Evolutionary conservation across 2,888 invertebrate genomes (phyloP).

Genomic region (Drosophila borborema): DNA sequence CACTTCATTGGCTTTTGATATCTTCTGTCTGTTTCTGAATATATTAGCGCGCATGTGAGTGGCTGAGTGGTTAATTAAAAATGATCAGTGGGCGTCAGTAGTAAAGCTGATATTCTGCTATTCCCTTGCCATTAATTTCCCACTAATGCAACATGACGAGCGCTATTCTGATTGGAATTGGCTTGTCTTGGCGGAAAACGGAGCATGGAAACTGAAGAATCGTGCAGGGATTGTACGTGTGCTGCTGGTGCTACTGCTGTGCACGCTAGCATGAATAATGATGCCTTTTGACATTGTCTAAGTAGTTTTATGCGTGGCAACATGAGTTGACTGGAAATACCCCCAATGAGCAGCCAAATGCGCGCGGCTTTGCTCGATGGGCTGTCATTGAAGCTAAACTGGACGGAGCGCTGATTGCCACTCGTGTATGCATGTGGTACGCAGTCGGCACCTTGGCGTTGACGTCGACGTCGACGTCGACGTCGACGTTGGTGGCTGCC

Average conservation of each 20-base stretch:
- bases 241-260: slow-evolving; percentile 11
- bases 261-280: slow-evolving; percentile 71
- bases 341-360: slow-evolving; percentile 47
- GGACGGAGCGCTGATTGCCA: slow-evolving; percentile 44
- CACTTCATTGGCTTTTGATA: slow-evolving; percentile 42
- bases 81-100: slow-evolving; percentile 66
- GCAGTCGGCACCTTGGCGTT: slow-evolving; percentile 31
- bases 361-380: slow-evolving; percentile 34
- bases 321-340: slow-evolving; percentile 72
- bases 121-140: slow-evolving; percentile 43
- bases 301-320: slow-evolving; percentile 77
- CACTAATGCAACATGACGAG: slow-evolving; percentile 63
- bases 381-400: slow-evolving; percentile 43
- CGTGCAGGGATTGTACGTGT: slow-evolving; percentile 23
- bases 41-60: slow-evolving; percentile 10
- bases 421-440: slow-evolving; percentile 63
- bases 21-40: slow-evolving; percentile 9
- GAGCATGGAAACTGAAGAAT: neutral
- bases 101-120: slow-evolving; percentile 49
- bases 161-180: slow-evolving; percentile 49
- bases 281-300: slow-evolving; percentile 80
- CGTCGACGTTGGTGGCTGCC: neutral
- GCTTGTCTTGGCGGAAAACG: neutral
- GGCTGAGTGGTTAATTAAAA: slow-evolving; percentile 64
- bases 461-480: neutral